Base-by-base conservation (phyloP, 2,797 vertebrate species). In the Fistularia tabacaria region DNA sequence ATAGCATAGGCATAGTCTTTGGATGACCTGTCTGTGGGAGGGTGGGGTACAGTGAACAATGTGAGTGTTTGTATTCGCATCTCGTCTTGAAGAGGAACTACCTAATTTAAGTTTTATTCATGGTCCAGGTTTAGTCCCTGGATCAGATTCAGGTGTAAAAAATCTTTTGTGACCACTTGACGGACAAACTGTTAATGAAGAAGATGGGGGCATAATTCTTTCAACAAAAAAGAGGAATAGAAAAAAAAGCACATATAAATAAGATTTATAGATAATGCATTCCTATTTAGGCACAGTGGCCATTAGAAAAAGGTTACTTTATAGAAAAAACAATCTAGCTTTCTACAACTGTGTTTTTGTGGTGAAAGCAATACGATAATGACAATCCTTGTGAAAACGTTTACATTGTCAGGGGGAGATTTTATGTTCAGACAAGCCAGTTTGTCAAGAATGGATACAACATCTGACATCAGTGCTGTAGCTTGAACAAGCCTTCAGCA, bases 311-410 rank as follows among this genome's bases (percentile, higher is more conserved):
- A 75, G 59, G 82, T 86, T 85, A 85, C 75, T 87, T 81, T 83
- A 83, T 75, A 81, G 5, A 36, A 57, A 78, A 83, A 88, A 86
- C 86, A 91, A 92, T 91, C 89, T 88, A 89, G 89, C 91, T 91
- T 92, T 91, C 90, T 89, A 84, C 87, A 86, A 87, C 88, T 80
- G 85, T 84, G 84, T 88, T 85, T 77, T 87, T 90, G 83, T 85
- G 84, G 82, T 84, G 89, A 90, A 92, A 90, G 90, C 87, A 91
- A 92, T 91, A 92, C 87, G 86, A 73, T 82, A 83, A 87, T 63
- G 91, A 92, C 91, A 92, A 92, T 92, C 91, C 80, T 88, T 85
- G 85, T 88, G 87, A 90, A 89, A 88, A 74, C 87, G 91, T 92
- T 92, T 92, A 92, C 91, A 92, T 88, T 86, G 85, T 82, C 65